phyloP scores from a whole-genome alignment of 2,797 vertebrate genomes.

The Eospalax fontanierii region DNA sequence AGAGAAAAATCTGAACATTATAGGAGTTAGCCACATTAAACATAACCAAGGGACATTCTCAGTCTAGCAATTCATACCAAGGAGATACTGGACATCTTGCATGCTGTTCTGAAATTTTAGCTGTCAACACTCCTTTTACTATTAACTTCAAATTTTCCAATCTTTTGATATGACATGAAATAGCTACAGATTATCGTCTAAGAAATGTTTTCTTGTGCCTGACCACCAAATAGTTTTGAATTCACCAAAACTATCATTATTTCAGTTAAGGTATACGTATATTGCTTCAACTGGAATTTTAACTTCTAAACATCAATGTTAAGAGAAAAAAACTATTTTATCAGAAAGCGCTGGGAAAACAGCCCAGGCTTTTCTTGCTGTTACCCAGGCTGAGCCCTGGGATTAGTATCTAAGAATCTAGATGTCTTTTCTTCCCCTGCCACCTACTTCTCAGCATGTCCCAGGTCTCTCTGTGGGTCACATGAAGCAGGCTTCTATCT shows the following conservation, averaged over 20 bases:
- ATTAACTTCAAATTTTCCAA: conserved; percentile 9
- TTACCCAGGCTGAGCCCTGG: neutral
- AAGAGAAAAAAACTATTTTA: conserved; percentile 2
- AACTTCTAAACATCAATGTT: conserved; percentile 22
- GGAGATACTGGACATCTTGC: neutral
- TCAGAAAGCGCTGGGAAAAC: neutral
- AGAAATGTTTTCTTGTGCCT: conserved; percentile 19
- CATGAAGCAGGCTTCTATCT: neutral
- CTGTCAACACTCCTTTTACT: neutral
- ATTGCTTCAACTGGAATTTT: conserved; percentile 33
- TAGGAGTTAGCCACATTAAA: conserved; percentile 42
- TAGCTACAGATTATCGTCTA: neutral
- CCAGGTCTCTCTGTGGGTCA: neutral
- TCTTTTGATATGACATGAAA: conserved; percentile 16
- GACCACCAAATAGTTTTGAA: neutral
- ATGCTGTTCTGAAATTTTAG: neutral
- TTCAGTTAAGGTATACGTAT: neutral
- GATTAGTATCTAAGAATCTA: neutral
- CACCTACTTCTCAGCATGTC: neutral
- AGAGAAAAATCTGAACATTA: conserved; percentile 52
- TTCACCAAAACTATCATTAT: conserved; percentile 10
- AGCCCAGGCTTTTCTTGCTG: neutral
- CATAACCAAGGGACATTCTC: conserved; percentile 5
- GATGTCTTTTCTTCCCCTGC: too few relatives aligned
- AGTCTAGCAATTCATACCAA: neutral